Evolutionary conservation across 2,888 invertebrate species (phyloP).

Genomic region (Drosophila histrio): DNA sequence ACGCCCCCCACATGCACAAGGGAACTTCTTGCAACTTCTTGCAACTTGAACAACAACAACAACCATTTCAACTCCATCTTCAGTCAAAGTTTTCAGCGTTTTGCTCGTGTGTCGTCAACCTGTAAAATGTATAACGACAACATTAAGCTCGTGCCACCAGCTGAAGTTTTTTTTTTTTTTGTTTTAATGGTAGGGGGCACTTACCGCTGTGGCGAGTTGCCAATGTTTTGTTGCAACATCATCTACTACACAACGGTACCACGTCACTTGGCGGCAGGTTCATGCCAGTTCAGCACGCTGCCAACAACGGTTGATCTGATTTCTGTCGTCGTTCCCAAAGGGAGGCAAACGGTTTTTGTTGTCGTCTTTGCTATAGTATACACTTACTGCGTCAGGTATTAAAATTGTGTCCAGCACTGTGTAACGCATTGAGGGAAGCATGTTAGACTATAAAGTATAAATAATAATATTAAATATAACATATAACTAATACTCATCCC

Average conservation of each 20-base stretch:
- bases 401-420: neutral
- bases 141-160: slow-evolving; percentile 78
- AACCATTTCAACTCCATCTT: slow-evolving; percentile 14
- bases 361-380: too few species aligned
- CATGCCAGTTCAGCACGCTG: slow-evolving; percentile 64
- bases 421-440: too few species aligned
- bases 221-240: slow-evolving; percentile 61
- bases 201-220: slow-evolving; percentile 36
- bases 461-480: too few species aligned
- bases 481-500: too few species aligned
- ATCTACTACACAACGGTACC: slow-evolving; percentile 63
- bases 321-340: slow-evolving; percentile 46
- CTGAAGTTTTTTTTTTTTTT: slow-evolving; percentile 42
- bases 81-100: slow-evolving; percentile 16
- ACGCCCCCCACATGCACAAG: slow-evolving; percentile 57
- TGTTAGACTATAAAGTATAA: too few species aligned
- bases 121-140: slow-evolving; percentile 78
- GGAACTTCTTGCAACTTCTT: slow-evolving; percentile 13
- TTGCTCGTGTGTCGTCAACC: slow-evolving; percentile 67
- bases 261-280: slow-evolving; percentile 61
- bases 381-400: neutral
- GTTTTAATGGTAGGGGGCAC: slow-evolving; percentile 36
- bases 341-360: neutral
- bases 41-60: too few species aligned
- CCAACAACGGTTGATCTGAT: slow-evolving; percentile 65